phyloP scores from a whole-genome alignment of 2,888 invertebrate genomes.

The Sipha maydis region DNA sequence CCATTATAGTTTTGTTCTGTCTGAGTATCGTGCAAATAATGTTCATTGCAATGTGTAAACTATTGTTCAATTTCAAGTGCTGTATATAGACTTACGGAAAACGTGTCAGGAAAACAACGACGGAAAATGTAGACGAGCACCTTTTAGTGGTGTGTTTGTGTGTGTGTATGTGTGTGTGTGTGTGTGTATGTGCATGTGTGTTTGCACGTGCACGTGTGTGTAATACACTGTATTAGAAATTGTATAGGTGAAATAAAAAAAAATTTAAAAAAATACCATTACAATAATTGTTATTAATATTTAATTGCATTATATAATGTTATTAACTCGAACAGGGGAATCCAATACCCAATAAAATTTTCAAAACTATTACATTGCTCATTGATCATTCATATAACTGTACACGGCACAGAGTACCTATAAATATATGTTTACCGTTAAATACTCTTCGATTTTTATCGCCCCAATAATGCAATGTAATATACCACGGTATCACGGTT shows the following conservation, averaged over 20 bases:
- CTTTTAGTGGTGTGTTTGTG: background rate
- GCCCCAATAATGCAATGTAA: background rate
- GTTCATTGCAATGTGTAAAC: slow-evolving; percentile 22
- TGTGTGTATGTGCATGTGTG: background rate
- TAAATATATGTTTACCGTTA: background rate
- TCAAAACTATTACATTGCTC: no score
- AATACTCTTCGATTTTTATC: background rate
- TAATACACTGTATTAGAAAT: background rate
- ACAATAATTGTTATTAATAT: background rate
- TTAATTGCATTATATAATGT: no score
- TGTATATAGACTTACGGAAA: slow-evolving; percentile 2
- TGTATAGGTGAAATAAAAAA: background rate
- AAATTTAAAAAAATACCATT: background rate
- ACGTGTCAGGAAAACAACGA: background rate
- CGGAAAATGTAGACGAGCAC: background rate
- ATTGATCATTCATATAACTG: background rate
- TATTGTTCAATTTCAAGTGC: slow-evolving; percentile 16
- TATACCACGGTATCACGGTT: background rate
- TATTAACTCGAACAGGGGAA: no score
- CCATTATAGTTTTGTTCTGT: slow-evolving; percentile 14
- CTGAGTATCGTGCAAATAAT: background rate
- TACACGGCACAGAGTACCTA: background rate
- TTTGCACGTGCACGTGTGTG: background rate
- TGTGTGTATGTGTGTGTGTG: background rate
- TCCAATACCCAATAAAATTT: no score